A percentile compares a stretch with the other conserved stretches of the same genome.
Evolutionary conservation across 2,113 vertebrate species (phyloP).

Genomic region (Tragelaphus scriptus): DNA sequence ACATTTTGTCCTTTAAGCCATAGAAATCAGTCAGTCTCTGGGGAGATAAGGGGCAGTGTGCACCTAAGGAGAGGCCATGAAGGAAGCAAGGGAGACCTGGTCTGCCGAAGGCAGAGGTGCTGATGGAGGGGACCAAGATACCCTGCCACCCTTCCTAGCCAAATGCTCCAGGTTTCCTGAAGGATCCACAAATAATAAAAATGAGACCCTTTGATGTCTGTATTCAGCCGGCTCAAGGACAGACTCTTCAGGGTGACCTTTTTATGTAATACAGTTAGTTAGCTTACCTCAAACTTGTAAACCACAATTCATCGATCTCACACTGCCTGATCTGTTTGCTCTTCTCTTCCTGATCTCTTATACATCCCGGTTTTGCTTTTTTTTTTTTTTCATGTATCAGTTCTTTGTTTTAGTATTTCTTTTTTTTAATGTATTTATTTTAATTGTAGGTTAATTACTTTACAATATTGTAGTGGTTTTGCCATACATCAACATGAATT

Average conservation of each 20-base stretch:
- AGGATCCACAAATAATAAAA: neutral
- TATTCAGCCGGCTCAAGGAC: neutral
- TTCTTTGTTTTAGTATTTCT: too few relatives aligned
- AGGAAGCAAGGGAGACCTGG: neutral
- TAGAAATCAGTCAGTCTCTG: neutral
- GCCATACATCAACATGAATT: too few relatives aligned
- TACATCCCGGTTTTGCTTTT: neutral
- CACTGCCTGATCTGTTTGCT: neutral
- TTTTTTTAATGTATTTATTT: too few relatives aligned
- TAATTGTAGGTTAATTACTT: too few relatives aligned
- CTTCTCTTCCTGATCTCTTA: neutral
- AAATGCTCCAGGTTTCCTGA: neutral
- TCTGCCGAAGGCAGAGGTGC: neutral
- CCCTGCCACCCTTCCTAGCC: neutral
- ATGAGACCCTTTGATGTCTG: neutral
- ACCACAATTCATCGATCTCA: neutral
- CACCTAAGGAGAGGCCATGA: neutral
- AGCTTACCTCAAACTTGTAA: neutral
- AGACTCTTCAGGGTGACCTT: neutral
- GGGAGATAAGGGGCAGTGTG: neutral
- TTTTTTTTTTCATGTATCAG: too few relatives aligned
- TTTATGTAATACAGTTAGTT: neutral
- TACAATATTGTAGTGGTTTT: too few relatives aligned
- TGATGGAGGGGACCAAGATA: neutral
- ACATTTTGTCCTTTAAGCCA: neutral